A percentile compares a stretch with the other conserved stretches of the same genome.
These are phyloP conservation scores for Plodia interpunctella DNA, from an alignment of 1,140 invertebrate genomes.

Conservation along the genomic window DNA sequence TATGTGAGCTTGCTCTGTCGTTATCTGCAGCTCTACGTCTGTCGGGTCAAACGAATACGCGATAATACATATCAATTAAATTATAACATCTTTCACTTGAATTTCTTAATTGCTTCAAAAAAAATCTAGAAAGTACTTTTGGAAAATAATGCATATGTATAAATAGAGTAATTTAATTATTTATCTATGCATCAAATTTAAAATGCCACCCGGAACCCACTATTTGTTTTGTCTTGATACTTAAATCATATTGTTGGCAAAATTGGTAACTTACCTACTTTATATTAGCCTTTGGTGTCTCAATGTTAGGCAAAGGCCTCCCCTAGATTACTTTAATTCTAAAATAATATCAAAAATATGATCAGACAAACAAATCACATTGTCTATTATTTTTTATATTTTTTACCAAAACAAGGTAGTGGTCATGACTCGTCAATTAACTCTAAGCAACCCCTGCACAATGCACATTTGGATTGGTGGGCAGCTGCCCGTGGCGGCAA, in stretches of 20 bases:
- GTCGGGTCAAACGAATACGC: conserved; percentile 13
- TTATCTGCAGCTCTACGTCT: conserved; percentile 11
- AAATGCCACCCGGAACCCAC: too few species aligned
- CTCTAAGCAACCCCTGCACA: conserved; percentile 49
- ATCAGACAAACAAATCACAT: neutral
- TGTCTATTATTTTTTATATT: conserved; percentile 5
- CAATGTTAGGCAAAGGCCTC: too few species aligned
- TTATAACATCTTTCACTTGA: neutral
- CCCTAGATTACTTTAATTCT: too few species aligned
- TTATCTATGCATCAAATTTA: neutral
- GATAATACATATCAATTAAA: neutral
- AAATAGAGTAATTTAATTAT: too few species aligned
- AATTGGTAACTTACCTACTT: too few species aligned
- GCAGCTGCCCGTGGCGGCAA: conserved; percentile 60
- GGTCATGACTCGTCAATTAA: conserved; percentile 59
- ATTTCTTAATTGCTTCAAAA: too few species aligned
- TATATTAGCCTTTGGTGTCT: too few species aligned
- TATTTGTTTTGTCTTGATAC: too few species aligned
- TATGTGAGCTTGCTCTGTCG: conserved; percentile 10
- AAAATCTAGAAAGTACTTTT: too few species aligned
- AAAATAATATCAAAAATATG: too few species aligned
- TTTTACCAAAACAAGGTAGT: conserved; percentile 36
- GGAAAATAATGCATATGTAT: too few species aligned
- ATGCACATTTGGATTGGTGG: conserved; percentile 66
- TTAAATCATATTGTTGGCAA: too few species aligned